Percentiles rank a stretch among this genome's conserved stretches.
These are phyloP conservation scores for Hyperoplus lanceolatus DNA, from an alignment of 2,797 vertebrate species.

Conservation along the genomic window DNA sequence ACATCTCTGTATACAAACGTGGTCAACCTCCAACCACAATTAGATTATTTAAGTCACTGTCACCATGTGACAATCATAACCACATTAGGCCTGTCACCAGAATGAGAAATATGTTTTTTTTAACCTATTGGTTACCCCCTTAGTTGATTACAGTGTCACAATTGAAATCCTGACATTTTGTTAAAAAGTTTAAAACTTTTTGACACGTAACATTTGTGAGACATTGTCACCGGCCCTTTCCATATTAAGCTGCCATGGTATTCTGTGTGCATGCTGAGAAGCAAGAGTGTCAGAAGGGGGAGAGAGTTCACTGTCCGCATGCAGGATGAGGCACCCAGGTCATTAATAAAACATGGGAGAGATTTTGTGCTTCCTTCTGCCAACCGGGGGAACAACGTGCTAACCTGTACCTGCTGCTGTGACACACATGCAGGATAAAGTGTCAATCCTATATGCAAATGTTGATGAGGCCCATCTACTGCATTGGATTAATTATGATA, in stretches of 20 bases:
- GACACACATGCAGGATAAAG: constrained; percentile 32
- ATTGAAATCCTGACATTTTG: not conserved
- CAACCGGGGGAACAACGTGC: constrained; percentile 11
- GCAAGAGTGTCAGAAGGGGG: constrained; percentile 14
- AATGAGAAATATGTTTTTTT: constrained; percentile 15
- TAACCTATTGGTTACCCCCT: not conserved
- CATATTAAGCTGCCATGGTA: constrained; percentile 18
- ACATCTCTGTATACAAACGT: not conserved
- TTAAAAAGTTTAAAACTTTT: constrained; percentile 9
- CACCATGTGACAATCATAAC: not conserved
- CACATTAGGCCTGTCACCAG: not conserved
- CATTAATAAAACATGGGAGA: constrained; percentile 71
- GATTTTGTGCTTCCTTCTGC: constrained; percentile 48
- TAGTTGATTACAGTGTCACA: not conserved
- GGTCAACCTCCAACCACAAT: not conserved
- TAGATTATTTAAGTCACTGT: not conserved
- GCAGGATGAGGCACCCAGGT: constrained; percentile 52
- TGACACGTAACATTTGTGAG: constrained; percentile 4
- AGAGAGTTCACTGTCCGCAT: constrained; percentile 53
- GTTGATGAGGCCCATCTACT: constrained; percentile 6
- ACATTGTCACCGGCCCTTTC: constrained; percentile 27
- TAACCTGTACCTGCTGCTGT: constrained; percentile 35
- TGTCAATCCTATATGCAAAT: constrained; percentile 28
- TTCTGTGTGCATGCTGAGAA: constrained; percentile 24
- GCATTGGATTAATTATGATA: constrained; percentile 12